Base-by-base conservation (phyloP, 2,797 vertebrate species). In the Paguma larvata region DNA sequence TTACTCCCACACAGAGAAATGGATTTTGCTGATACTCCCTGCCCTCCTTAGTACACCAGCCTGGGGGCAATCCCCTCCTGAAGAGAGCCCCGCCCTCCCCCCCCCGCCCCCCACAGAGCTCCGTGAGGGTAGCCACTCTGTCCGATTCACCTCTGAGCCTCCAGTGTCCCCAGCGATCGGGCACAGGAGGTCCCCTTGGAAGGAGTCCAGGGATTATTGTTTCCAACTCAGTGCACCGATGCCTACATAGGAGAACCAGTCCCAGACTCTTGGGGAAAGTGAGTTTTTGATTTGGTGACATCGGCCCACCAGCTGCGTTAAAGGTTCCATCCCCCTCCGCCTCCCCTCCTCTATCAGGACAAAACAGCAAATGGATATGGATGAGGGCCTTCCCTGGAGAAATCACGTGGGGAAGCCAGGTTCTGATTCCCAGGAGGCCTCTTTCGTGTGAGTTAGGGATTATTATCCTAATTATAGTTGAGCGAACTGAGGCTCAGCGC, bases 401-500 rank as follows among this genome's bases (percentile, higher is more conserved):
- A 92, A 44, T 73, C 51, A 32, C 48, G 53, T 2, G 5, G 83
- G 70, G 67, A 90, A 34, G 44, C 19, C 80, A 72, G n/a, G 38
- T 82, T 88, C 38, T n/a, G 65, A 82, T 77, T 85, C 72, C 92
- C n/a, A 51, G 77, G 53, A 73, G 48, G n/a, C 68, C 23, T 86
- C 41, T 63, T 89, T 4, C 88, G 53, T 95, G 32, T 94, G 91
- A 80, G 16, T 68, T 85, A 73, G 30, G 53, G 70, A 65, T 72
- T 79, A 77, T 53, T 70, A 34, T 73, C 34, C 21, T 75, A 46
- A 68, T 79, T 91, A 68, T 14, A 73, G 23, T 27, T 77, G 25
- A 96, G 53, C 30, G 88, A 68, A 92, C 72, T 68, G 68, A 95
- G 38, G 51, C 53, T 91, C 48, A 70, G 51, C 63, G 51, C 21